Evolutionary conservation across 2,888 invertebrate genomes (phyloP).

Genomic region (Linnaemya tessellans): DNA sequence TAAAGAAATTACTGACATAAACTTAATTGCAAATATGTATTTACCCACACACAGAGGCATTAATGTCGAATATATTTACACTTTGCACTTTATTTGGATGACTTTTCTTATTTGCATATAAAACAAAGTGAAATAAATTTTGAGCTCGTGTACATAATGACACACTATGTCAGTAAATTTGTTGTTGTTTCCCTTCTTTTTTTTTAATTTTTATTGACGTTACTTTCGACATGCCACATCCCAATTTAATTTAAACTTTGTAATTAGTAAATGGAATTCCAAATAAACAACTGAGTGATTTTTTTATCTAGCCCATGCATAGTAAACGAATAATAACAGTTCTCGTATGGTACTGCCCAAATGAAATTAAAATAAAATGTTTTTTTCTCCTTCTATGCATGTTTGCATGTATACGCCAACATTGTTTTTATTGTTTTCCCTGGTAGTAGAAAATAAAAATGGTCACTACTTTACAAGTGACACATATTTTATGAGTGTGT

Average conservation of each 20-base stretch:
- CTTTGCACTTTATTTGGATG: conserved; percentile 13
- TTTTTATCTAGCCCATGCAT: not conserved
- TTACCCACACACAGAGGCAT: not conserved
- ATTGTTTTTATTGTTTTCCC: not conserved
- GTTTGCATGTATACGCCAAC: not conserved
- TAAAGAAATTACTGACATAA: not conserved
- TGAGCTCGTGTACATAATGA: not conserved
- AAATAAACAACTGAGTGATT: conserved; percentile 30
- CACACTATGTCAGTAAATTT: not conserved
- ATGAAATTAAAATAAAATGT: not conserved
- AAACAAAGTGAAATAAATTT: not conserved
- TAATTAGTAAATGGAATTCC: conserved; percentile 34
- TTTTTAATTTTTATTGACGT: not conserved
- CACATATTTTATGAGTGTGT: not conserved
- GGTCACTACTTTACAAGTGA: not conserved
- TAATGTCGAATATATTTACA: not conserved
- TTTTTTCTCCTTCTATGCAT: not conserved
- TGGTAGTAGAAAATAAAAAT: not conserved
- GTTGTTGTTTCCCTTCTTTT: not conserved
- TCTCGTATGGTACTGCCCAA: not conserved
- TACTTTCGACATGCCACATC: conserved; percentile 13
- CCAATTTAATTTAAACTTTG: conserved; percentile 44
- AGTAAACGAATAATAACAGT: conserved; percentile 15
- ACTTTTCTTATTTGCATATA: conserved; percentile 12
- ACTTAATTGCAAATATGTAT: not conserved